Evolutionary conservation across 2,888 invertebrate species (phyloP), one percentile per base, ranked within the genome.

Genomic region (Sympetrum striolatum): DNA sequence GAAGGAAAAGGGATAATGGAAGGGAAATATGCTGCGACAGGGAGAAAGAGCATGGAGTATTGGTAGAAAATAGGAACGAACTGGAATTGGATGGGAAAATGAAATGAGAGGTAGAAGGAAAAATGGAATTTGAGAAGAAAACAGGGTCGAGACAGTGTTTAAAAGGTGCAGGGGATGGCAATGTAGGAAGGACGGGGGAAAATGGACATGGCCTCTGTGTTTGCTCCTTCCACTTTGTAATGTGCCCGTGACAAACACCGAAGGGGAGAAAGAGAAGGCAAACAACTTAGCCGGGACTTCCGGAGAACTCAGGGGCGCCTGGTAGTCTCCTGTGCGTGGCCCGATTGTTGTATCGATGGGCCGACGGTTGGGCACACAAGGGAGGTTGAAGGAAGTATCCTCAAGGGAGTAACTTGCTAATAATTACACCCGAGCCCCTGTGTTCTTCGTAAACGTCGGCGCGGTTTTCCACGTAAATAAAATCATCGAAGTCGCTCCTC

Each of bases 161-260:
- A 73, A 73, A 73, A 18, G n/a, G 81, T 14, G 14, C 0, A 0
- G 35, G 15, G 15, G 10, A 14, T 22, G 37, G 12, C 48, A 81
- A 18, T 5, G 18, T 15, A n/a, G 18, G n/a, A 1, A 44, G 1
- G 8, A 12, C 0, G n/a, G 81, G 25, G 37, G 86, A 60, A 86
- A 86, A 86, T 86, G 86, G 86, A 60, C 86, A 86, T 60, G 53
- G 60, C 60, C 86, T 22, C n/a, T 37, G 37, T 86, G 86, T 86
- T 86, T 86, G 86, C 86, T 48, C 86, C 86, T 31, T 86, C 86
- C 86, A 86, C 86, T 86, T 37, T 86, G 86, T 86, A 86, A 86
- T 86, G 86, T 60, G 86, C 39, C 86, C 60, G 86, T 86, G 86
- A 64, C 86, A 86, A 86, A 86, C 86, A 86, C 64, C 86, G 86